These are phyloP conservation scores for Tridacna gigas DNA, from an alignment of 2,888 invertebrate species.

Conservation along the genomic window DNA sequence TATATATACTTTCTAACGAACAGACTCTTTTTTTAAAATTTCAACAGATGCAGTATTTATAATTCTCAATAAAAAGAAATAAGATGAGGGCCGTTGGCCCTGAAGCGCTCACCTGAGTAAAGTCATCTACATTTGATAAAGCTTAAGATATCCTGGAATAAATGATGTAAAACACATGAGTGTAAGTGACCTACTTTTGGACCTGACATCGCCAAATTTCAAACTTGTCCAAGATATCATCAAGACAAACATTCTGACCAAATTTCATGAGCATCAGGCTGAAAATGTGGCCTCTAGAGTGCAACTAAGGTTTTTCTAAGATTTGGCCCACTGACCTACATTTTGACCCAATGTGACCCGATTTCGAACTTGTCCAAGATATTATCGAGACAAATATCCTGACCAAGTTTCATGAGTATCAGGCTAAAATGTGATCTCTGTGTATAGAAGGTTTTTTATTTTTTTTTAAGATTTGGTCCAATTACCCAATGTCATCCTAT, in stretches of 20 bases:
- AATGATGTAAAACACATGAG: background rate
- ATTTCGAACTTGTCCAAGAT: background rate
- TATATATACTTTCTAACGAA: too few species aligned
- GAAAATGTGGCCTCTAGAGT: background rate
- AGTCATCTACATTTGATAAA: too few species aligned
- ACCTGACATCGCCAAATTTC: background rate
- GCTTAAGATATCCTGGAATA: too few species aligned
- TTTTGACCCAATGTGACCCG: background rate
- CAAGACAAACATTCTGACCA: background rate
- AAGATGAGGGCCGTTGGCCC: too few species aligned
- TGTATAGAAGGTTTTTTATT: background rate
- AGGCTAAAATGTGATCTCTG: background rate
- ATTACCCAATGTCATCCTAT: background rate
- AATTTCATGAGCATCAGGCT: background rate
- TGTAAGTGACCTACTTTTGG: background rate
- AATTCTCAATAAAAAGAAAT: too few species aligned
- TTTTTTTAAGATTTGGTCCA: background rate
- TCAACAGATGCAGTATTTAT: too few species aligned
- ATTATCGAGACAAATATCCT: background rate
- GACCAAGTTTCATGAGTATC: background rate
- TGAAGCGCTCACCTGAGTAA: too few species aligned
- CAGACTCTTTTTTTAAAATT: too few species aligned
- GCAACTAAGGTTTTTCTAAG: background rate
- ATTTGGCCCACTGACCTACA: background rate
- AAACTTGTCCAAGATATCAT: background rate